Conservation (phyloP, 2,888 invertebrate genomes). For the Trachelus stipa region DNA sequence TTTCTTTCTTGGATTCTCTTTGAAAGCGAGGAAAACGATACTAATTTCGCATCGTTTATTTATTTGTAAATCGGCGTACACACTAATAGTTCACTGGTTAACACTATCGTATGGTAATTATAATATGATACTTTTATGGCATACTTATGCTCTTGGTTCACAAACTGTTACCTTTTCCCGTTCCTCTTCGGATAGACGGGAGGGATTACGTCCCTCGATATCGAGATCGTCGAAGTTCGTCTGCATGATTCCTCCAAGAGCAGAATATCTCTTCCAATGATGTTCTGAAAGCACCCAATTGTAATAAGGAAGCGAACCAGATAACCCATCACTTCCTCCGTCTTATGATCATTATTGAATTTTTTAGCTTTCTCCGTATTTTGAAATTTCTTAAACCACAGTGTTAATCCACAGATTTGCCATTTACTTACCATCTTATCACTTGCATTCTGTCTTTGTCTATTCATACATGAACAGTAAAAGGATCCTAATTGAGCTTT, state of each 20-base stretch:
- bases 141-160: neutral
- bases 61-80: neutral
- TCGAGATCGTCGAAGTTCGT: constrained; percentile 64
- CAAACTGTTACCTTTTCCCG: constrained; percentile 60
- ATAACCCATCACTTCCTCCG: neutral
- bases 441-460: neutral
- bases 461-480: constrained; percentile 9
- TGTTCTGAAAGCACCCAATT: constrained; percentile 40
- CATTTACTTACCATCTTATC: constrained; percentile 37
- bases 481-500: neutral
- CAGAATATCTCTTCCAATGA: constrained; percentile 29
- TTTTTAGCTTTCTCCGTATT: constrained; percentile 14
- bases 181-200: constrained; percentile 60
- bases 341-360: constrained; percentile 27
- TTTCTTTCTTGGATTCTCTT: neutral
- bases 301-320: constrained; percentile 16
- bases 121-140: neutral
- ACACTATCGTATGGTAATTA: neutral
- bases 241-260: constrained; percentile 53
- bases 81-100: neutral
- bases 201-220: constrained; percentile 64
- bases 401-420: constrained; percentile 28
- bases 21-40: neutral
- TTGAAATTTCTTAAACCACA: constrained; percentile 3
- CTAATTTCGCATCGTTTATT: neutral